These are phyloP conservation scores for Malurus leucopterus DNA, from an alignment of 2,797 vertebrate genomes.

Conservation along the genomic window DNA sequence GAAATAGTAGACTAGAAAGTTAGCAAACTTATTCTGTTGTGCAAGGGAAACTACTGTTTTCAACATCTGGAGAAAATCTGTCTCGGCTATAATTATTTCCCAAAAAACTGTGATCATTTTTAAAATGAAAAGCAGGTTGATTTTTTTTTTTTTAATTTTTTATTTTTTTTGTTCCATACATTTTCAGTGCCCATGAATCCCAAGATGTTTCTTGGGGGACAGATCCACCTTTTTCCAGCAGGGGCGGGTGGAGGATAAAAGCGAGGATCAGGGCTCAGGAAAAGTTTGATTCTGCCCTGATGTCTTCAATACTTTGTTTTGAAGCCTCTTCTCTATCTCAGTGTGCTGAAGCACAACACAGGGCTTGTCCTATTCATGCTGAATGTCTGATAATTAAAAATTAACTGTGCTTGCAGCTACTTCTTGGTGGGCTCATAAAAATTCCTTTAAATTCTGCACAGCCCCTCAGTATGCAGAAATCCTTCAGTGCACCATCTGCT, in stretches of 20 bases:
- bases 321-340: not conserved
- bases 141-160: not conserved
- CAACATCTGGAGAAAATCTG: not conserved
- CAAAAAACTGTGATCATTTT: not conserved
- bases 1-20: not conserved
- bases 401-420: conserved; percentile 40
- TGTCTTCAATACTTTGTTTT: not conserved
- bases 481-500: conserved; percentile 48
- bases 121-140: not conserved
- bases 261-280: rapidly evolving
- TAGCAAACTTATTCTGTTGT: not conserved
- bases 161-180: not conserved
- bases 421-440: conserved; percentile 50
- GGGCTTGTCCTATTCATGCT: not conserved
- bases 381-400: conserved; percentile 32
- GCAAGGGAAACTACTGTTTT: not conserved
- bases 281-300: not conserved
- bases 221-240: not conserved
- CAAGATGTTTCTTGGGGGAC: not conserved
- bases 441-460: conserved; percentile 17
- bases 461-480: conserved; percentile 25
- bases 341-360: not conserved
- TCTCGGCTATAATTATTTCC: not conserved
- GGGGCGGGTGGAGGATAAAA: not conserved
- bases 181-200: conserved; percentile 1